phyloP scores from a whole-genome alignment of 2,888 invertebrate species.

The Scaptomyza reducta region DNA sequence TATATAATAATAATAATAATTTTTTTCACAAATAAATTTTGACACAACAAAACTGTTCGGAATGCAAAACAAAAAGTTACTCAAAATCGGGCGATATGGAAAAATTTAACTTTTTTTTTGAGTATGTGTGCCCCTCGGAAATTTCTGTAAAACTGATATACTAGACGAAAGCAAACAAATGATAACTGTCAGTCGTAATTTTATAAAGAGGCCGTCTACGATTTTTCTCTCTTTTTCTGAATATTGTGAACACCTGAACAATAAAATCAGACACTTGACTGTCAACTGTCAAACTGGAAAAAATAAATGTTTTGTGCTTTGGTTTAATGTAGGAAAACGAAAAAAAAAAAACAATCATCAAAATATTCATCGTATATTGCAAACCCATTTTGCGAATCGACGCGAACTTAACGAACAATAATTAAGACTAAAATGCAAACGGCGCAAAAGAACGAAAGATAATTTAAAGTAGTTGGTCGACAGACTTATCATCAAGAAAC shows the following conservation, averaged over 20 bases:
- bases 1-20: no score
- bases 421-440: neutral
- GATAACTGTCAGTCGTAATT: neutral
- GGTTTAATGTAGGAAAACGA: no score
- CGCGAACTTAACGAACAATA: neutral
- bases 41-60: no score
- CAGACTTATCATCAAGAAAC: neutral
- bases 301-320: no score
- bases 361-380: neutral
- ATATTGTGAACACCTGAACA: no score
- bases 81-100: slow-evolving; percentile 21
- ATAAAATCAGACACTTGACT: no score
- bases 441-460: neutral
- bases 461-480: neutral
- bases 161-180: neutral
- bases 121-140: slow-evolving; percentile 28
- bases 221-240: neutral
- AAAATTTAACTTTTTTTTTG: slow-evolving; percentile 22
- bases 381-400: slow-evolving; percentile 6
- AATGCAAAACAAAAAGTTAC: slow-evolving; percentile 22
- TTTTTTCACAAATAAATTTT: slow-evolving; percentile 28
- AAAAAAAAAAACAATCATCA: no score
- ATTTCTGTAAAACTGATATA: slow-evolving; percentile 37
- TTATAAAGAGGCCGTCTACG: neutral
- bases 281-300: no score